Conservation (phyloP, 2,113 vertebrate species). For the Myrmophylax atrothorax region DNA sequence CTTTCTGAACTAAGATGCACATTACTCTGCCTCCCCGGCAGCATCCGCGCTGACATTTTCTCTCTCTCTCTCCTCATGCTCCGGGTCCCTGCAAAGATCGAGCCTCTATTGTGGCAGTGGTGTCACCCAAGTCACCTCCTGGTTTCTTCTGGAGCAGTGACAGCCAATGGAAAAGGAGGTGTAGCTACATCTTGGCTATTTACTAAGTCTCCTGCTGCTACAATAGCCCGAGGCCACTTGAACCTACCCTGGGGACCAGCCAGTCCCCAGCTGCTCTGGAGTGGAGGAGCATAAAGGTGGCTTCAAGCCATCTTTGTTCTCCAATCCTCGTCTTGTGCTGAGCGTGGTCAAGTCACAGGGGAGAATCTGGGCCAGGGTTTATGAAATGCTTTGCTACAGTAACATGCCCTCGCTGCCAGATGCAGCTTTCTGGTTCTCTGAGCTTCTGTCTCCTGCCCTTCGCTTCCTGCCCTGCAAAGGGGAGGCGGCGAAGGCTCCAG, state of each 20-base stretch:
- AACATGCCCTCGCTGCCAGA: not conserved
- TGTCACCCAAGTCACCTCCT: slow-evolving; percentile 20
- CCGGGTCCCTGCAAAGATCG: not conserved
- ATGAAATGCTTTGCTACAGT: not conserved
- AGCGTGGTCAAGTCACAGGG: not conserved
- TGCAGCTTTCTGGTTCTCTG: not conserved
- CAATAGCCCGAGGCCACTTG: not conserved
- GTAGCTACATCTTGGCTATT: not conserved
- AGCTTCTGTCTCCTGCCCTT: not conserved
- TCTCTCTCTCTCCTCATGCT: not conserved
- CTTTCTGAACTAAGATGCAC: not conserved
- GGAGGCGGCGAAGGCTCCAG: not conserved
- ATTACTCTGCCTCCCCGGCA: not conserved
- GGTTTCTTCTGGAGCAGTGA: not conserved
- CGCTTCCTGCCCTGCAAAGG: not conserved
- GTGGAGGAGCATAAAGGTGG: slow-evolving; percentile 15
- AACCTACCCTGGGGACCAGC: not conserved
- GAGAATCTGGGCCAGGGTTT: slow-evolving; percentile 22
- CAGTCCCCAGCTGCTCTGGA: slow-evolving; percentile 21
- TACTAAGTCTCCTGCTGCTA: not conserved
- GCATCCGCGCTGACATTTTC: not conserved
- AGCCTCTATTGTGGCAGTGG: not conserved
- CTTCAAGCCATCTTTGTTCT: slow-evolving; percentile 63
- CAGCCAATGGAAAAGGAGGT: not conserved
- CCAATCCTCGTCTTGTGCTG: not conserved